Percentiles rank a stretch among this genome's conserved stretches.
Conservation (phyloP, 2,888 invertebrate genomes). For the Mamestra brassicae region DNA sequence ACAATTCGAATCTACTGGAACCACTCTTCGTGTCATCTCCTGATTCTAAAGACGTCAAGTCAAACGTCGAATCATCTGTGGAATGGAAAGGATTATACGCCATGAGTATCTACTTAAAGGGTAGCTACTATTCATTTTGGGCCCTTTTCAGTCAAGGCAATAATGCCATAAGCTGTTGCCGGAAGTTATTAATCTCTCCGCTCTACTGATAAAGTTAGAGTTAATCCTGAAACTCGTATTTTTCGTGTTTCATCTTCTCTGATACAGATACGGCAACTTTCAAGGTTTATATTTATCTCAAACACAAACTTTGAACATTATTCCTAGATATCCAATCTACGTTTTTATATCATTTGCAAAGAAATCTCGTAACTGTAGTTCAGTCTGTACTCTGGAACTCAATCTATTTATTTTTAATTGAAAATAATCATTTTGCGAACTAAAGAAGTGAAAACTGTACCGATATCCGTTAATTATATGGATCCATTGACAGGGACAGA, state of each 20-base stretch:
- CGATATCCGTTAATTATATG: too few relatives aligned
- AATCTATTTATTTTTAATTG: neutral
- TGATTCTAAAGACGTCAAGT: slow-evolving; percentile 77
- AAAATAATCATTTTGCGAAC: too few relatives aligned
- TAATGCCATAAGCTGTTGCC: slow-evolving; percentile 23
- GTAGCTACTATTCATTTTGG: neutral
- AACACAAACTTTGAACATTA: slow-evolving; percentile 17
- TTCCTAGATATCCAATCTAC: neutral
- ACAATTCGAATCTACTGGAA: slow-evolving; percentile 74
- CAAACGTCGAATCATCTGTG: slow-evolving; percentile 77
- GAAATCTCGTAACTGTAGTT: neutral
- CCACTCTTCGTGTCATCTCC: slow-evolving; percentile 78
- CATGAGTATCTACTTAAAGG: neutral
- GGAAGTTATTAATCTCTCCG: slow-evolving; percentile 39
- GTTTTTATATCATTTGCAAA: slow-evolving; percentile 18
- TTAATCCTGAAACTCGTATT: slow-evolving; percentile 33
- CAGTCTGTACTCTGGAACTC: neutral
- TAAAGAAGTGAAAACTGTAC: too few relatives aligned
- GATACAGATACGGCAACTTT: slow-evolving; percentile 26
- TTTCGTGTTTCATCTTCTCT: slow-evolving; percentile 14
- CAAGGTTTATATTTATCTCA: slow-evolving; percentile 18
- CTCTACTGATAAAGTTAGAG: slow-evolving; percentile 32
- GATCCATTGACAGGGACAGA: too few relatives aligned
- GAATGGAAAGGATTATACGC: slow-evolving; percentile 30
- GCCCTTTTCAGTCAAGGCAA: slow-evolving; percentile 28